A percentile compares a stretch with the other conserved stretches of the same genome.
These are phyloP conservation scores for Chalcis sispes DNA, from an alignment of 2,888 invertebrate species.

Conservation along the genomic window DNA sequence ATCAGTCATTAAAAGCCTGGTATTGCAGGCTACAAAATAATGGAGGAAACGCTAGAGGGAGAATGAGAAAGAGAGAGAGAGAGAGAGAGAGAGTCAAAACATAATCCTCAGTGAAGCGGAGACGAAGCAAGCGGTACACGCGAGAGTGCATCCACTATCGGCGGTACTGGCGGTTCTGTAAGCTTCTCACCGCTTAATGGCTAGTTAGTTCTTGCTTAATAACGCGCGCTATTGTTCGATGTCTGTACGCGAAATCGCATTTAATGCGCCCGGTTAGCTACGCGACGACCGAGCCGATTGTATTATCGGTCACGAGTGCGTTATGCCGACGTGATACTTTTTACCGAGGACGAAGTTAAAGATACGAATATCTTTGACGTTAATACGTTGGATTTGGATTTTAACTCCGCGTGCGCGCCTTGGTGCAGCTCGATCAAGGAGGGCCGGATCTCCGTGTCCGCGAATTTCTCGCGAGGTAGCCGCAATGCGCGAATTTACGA, in stretches of 20 bases:
- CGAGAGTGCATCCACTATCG: slow-evolving; percentile 38
- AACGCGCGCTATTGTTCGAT: slow-evolving; percentile 40
- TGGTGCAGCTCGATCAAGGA: neutral
- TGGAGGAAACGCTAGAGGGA: too few species aligned
- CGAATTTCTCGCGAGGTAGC: too few species aligned
- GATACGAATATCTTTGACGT: too few species aligned
- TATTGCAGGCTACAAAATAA: too few species aligned
- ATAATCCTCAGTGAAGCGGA: slow-evolving; percentile 28
- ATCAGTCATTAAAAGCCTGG: slow-evolving; percentile 47
- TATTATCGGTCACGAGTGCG: neutral
- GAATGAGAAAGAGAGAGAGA: neutral
- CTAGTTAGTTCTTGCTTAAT: slow-evolving; percentile 51
- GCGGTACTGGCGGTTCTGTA: slow-evolving; percentile 1
- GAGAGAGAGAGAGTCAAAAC: slow-evolving; percentile 33
- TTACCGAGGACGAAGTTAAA: too few species aligned
- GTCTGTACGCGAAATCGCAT: slow-evolving; percentile 38
- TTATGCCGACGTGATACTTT: too few species aligned
- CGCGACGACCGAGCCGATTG: slow-evolving; percentile 5
- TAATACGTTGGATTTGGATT: too few species aligned
- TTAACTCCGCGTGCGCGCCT: too few species aligned
- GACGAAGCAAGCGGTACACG: slow-evolving; percentile 20
- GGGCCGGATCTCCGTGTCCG: neutral
- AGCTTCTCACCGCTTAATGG: slow-evolving; percentile 35
- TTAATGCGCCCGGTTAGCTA: slow-evolving; percentile 26
- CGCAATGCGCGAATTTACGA: too few species aligned